Base-by-base conservation (phyloP, 2,888 invertebrate genomes). In the Limenitis camilla region DNA sequence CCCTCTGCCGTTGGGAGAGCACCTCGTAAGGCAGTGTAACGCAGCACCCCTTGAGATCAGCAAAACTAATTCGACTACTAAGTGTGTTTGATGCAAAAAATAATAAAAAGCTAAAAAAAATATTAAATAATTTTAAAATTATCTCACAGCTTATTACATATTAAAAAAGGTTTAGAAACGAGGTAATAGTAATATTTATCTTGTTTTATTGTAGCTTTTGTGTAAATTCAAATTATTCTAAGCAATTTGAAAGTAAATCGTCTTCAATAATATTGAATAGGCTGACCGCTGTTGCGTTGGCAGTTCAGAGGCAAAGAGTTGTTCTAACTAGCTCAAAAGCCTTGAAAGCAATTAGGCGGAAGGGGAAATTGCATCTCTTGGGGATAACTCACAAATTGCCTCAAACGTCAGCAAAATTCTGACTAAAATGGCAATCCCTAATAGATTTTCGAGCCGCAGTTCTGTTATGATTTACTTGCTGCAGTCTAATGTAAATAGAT, bases 331-430 rank as follows among this genome's bases (percentile, higher is more conserved):
- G 56, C 52, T 57, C 53, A 50, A 54, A 56, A 59, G 61, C 60
- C 60, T 59, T 67, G 69, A 66, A 71, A 76, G 72, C 81, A 86
- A 86, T 86, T 83, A 85, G 69, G 68, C 69, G 69, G 65, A 73
- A 75, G 66, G 66, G 81, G 79, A 80, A 83, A 84, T 81, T 83
- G 79, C 81, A 81, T 76, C 82, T 76, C 81, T 79, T 72, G 77
- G 62, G 76, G 74, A 77, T 71, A 72, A 73, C 70, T 78, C 78
- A 72, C 78, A 77, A 83, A 81, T 82, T 80, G 77, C 69, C 69
- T 64, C 63, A 75, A 81, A 72, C 74, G 76, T 77, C 78, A 79
- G 74, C 73, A 71, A 65, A 64, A 73, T 69, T 67, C 61, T 54
- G 64, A 66, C 66, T 72, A 67, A 74, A 79, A 76, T 75, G 75